Conservation (phyloP, 2,888 invertebrate species). For the Mactromeris polynyma region DNA sequence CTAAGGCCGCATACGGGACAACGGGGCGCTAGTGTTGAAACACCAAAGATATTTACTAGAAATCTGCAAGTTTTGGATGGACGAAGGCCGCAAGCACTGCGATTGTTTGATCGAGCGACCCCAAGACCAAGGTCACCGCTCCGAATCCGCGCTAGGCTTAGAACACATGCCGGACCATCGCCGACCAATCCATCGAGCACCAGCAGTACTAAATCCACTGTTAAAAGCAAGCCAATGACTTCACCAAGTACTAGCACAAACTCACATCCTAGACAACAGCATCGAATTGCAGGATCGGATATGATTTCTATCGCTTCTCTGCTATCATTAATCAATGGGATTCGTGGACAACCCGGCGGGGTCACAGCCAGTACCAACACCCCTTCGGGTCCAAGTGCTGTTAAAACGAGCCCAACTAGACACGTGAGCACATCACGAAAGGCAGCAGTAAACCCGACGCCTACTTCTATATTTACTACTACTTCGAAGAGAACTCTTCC, state of each 20-base stretch:
- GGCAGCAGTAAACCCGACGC: neutral
- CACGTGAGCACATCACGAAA: neutral
- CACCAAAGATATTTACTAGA: neutral
- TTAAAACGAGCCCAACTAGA: neutral
- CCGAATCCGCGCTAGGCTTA: neutral
- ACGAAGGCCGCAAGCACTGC: neutral
- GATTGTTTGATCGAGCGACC: neutral
- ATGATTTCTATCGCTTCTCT: neutral
- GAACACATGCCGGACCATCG: neutral
- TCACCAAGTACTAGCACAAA: neutral
- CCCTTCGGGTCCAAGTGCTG: neutral
- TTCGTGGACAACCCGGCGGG: neutral
- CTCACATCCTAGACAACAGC: neutral
- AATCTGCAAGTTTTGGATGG: neutral
- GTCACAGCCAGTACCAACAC: neutral
- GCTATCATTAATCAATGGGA: neutral
- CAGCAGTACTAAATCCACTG: neutral
- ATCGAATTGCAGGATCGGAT: neutral
- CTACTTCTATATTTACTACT: neutral
- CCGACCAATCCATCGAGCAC: neutral
- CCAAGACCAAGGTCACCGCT: neutral
- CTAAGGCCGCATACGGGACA: neutral
- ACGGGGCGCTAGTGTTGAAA: neutral
- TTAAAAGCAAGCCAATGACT: neutral
- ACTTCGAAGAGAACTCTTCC: neutral